phyloP scores from a whole-genome alignment of 2,888 invertebrate species.

The Epistrophe eligans region DNA sequence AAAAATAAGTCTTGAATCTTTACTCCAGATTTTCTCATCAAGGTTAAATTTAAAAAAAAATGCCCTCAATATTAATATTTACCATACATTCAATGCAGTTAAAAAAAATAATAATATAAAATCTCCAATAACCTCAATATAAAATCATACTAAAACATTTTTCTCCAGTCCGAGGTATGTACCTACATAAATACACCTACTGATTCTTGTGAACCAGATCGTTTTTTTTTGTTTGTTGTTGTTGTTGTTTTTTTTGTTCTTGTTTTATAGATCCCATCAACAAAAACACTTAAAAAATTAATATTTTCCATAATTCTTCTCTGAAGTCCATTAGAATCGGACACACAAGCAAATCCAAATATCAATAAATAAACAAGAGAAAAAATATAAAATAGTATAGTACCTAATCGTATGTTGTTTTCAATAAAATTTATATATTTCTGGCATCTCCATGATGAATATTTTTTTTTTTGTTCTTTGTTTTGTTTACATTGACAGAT shows the following conservation, averaged over 20 bases:
- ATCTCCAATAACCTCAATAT: slow-evolving; percentile 31
- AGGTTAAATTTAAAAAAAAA: slow-evolving; percentile 12
- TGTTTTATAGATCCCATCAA: slow-evolving; percentile 46
- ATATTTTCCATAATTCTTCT: slow-evolving; percentile 58
- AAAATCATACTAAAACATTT: background rate
- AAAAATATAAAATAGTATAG: slow-evolving; percentile 16
- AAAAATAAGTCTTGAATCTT: background rate
- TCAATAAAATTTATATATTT: slow-evolving; percentile 31
- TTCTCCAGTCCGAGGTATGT: slow-evolving; percentile 1
- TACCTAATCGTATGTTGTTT: slow-evolving; percentile 40
- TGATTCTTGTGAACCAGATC: slow-evolving; percentile 42
- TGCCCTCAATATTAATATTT: slow-evolving; percentile 7
- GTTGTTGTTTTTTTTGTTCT: no score
- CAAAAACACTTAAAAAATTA: slow-evolving; percentile 67
- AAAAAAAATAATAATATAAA: slow-evolving; percentile 1
- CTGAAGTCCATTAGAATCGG: slow-evolving; percentile 53
- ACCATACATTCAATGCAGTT: background rate
- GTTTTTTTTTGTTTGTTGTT: slow-evolving; percentile 8
- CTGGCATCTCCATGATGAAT: slow-evolving; percentile 15
- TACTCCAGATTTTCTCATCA: slow-evolving; percentile 15
- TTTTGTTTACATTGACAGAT: slow-evolving; percentile 38
- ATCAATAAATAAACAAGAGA: slow-evolving; percentile 60
- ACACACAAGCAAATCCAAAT: slow-evolving; percentile 32
- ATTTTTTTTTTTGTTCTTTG: slow-evolving; percentile 5
- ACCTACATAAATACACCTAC: background rate